Evolutionary conservation across 2,888 invertebrate genomes (phyloP), one percentile per base, ranked within the genome.

Genomic region (Shargacucullia verbasci): DNA sequence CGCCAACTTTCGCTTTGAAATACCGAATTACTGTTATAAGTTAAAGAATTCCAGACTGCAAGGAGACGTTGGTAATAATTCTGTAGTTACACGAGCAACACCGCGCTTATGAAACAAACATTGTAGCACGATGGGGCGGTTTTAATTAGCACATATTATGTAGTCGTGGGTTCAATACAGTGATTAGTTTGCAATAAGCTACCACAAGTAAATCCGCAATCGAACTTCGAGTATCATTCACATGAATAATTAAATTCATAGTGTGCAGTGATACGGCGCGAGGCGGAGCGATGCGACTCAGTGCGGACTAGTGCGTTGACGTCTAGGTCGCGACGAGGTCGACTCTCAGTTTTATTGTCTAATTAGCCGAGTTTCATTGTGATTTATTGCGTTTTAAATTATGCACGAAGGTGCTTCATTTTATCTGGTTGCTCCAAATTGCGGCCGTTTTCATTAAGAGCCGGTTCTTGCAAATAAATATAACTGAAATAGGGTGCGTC

Each of bases 381-480:
- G 82, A 87, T 89, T 90, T 87, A 89, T 88, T 84, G 75, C 84
- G 77, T 83, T 86, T 86, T 86, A 84, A 87, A 88, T 87, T 88
- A 87, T 87, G 81, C 84, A 81, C 80, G 78, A 80, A 86, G 84
- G 84, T 85, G 83, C 84, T 86, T 58, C 57, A 64, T 73, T 70
- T 70, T 72, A 73, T 70, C 61, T 64, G 58, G 61, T 44, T 63
- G 73, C 72, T 70, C 78, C 76, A 74, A 83, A 84, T 84, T 83
- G 85, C 78, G 81, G 83, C 80, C 79, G 78, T 86, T 88, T 86
- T 86, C 86, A 87, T 88, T 87, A 86, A 69, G 79, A 76, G 71
- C 72, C 67, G 66, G 76, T 40, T 62, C 60, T 78, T 59, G 77
- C 79, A 83, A 85, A 88, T 88, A 86, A 87, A 88, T 86, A 87